Conservation (phyloP, 2,797 vertebrate genomes). For the Rhynchotus rufescens region DNA sequence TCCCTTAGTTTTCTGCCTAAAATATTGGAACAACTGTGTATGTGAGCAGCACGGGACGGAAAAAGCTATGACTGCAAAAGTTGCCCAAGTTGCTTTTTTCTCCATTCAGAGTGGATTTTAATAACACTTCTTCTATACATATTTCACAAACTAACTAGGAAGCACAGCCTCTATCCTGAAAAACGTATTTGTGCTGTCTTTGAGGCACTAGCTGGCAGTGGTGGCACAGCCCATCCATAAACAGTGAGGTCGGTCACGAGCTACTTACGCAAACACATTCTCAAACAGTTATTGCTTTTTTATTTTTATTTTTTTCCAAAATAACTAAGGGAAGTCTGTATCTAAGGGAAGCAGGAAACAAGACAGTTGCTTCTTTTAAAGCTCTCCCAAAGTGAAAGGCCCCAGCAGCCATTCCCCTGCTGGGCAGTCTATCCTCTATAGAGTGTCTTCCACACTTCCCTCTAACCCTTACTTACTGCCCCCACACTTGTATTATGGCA, state of each 20-base stretch:
- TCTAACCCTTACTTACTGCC: background rate
- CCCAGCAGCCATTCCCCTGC: background rate
- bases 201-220: background rate
- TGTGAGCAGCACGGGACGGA: background rate
- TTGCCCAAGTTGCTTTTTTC: background rate
- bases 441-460: background rate
- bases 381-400: background rate
- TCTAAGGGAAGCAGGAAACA: background rate
- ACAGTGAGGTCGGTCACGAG: background rate
- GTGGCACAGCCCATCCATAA: background rate
- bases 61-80: background rate
- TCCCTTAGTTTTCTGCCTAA: background rate
- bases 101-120: background rate
- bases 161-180: background rate
- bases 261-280: background rate
- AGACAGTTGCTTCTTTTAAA: background rate
- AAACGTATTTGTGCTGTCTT: background rate
- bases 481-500: background rate
- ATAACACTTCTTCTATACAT: background rate
- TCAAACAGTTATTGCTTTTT: background rate
- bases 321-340: background rate
- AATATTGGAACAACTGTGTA: background rate
- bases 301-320: background rate
- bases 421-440: background rate
- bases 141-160: background rate